These are phyloP conservation scores for Sebastes fasciatus DNA, from an alignment of 2,113 vertebrate genomes.

Conservation along the genomic window DNA sequence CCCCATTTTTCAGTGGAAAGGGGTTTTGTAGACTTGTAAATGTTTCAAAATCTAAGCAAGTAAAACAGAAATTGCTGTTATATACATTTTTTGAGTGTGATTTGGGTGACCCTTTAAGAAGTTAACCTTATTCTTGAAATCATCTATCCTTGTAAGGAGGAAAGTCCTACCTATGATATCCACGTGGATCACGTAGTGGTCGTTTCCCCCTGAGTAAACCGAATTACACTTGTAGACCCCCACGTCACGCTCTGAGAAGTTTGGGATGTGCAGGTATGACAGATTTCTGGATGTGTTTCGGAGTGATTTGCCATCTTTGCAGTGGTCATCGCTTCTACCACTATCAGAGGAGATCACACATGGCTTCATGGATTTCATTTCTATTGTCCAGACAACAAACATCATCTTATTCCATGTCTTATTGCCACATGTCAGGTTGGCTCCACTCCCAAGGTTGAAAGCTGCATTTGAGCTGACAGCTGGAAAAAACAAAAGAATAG, in stretches of 20 bases:
- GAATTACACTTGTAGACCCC: slow-evolving; percentile 78
- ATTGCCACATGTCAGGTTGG: slow-evolving; percentile 67
- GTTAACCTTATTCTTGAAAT: neutral
- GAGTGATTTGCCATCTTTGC: slow-evolving; percentile 67
- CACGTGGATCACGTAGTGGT: neutral
- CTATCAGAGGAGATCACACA: slow-evolving; percentile 49
- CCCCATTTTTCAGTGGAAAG: too few relatives aligned
- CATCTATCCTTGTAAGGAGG: neutral
- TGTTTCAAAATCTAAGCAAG: neutral
- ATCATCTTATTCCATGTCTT: slow-evolving; percentile 60
- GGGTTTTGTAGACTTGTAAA: neutral
- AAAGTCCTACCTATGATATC: slow-evolving; percentile 65
- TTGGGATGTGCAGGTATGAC: slow-evolving; percentile 74
- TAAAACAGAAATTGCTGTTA: neutral
- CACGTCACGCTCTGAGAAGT: slow-evolving; percentile 65
- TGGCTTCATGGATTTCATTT: rapidly evolving
- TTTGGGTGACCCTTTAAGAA: neutral
- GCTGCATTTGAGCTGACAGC: slow-evolving; percentile 29
- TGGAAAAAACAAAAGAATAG: slow-evolving; percentile 38
- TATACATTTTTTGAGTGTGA: neutral
- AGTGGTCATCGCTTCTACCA: neutral
- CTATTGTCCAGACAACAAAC: slow-evolving; percentile 74
- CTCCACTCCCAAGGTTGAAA: slow-evolving; percentile 50
- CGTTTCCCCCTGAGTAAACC: slow-evolving; percentile 25
- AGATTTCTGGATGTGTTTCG: slow-evolving; percentile 17